Evolutionary conservation across 2,797 vertebrate genomes (phyloP), one percentile per base, ranked within the genome.

Genomic region (Hippoglossus hippoglossus): DNA sequence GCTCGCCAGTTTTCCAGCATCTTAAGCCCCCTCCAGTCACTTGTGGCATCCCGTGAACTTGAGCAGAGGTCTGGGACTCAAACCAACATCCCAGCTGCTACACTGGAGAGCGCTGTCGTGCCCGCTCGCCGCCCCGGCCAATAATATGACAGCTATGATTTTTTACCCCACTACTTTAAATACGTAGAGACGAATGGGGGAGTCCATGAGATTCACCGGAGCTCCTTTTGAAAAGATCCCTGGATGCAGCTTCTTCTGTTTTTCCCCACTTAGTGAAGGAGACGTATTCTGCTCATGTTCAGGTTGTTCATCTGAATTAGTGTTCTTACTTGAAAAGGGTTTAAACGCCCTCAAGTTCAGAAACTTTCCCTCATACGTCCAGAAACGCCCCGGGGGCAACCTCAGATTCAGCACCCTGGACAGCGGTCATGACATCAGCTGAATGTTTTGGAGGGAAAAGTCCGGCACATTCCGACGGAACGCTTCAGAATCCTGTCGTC

Each of bases 141-240:
- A 81, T 50, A 83, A 73, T 57, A 19, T 85, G 84, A 84, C 86
- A 88, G 62, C 53, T 71, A 52, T 49, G 54, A 82, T 69, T 64
- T 70, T 71, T 75, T 51, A 70, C 22, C 58, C 68, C 56, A 2
- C 61, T 5, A 26, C 9, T 51, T 76, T 76, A 51, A 55, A 67
- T 57, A 58, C 26, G 52, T 24, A 12, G 22, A 21, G 70, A 67
- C 25, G 58, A 64, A 44, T 1, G 6, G 16, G 16, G 28, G 28
- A 73, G 49, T 69, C 58, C 49, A 63, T 24, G 63, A 81, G 73
- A 67, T 68, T 67, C 61, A 3, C 44, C 58, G 10, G 6, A 67
- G 68, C 63, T 54, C 34, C 34, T 59, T 61, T 49, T 49, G 19
- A 44, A 7, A 44, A 18, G 16, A 44, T 11, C 34, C 10, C 41